Evolutionary conservation across 2,113 vertebrate species (phyloP).

Genomic region (Axis porcinus): DNA sequence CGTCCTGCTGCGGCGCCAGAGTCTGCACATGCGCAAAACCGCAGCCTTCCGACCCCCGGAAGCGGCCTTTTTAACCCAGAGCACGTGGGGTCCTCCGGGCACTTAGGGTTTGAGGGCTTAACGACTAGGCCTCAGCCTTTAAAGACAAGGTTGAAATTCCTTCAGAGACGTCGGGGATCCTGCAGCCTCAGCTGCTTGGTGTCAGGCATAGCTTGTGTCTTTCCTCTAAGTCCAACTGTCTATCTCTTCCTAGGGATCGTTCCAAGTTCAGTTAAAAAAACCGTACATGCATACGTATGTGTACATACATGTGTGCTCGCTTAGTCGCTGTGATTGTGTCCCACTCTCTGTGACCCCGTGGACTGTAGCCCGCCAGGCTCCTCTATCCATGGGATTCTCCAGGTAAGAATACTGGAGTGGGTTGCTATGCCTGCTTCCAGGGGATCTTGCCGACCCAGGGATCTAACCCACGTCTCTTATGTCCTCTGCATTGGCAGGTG

Average conservation of each 20-base stretch:
- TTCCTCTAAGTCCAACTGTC: neutral
- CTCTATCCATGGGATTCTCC: neutral
- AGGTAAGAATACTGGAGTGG: neutral
- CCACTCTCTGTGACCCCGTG: neutral
- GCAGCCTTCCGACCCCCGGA: accelerated
- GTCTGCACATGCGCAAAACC: neutral
- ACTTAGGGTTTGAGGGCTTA: neutral
- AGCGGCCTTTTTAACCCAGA: no score
- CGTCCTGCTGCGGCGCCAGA: accelerated
- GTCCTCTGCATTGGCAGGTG: neutral
- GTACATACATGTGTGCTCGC: neutral
- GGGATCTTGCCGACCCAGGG: neutral
- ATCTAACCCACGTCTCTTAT: neutral
- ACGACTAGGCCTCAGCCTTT: neutral
- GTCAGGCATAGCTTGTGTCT: neutral
- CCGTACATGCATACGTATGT: neutral
- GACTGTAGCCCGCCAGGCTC: neutral
- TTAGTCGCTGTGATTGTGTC: neutral
- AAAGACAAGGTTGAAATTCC: neutral
- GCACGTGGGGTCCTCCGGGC: accelerated
- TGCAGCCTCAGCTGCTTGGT: neutral
- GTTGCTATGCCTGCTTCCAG: neutral
- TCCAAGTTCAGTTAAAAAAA: neutral
- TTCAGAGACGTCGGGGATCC: neutral
- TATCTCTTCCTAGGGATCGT: neutral